Evolutionary conservation across 2,888 invertebrate genomes (phyloP).

Genomic region (Lycophotia porphyrea): DNA sequence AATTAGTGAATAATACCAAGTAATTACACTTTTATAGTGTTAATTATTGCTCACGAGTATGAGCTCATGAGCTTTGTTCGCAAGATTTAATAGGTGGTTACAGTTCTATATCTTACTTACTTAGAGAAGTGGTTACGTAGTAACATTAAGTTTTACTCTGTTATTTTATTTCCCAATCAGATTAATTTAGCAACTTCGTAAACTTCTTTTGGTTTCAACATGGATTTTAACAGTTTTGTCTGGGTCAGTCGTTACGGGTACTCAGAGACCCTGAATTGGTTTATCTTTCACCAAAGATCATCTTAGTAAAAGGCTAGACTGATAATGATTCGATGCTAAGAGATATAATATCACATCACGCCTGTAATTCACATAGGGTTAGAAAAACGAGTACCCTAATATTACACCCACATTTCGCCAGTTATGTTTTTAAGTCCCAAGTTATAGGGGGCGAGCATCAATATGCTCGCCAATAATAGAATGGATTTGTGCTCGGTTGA

Average conservation of each 20-base stretch:
- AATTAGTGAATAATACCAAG: conserved; percentile 22
- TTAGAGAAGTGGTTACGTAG: not conserved
- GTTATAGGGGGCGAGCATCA: not conserved
- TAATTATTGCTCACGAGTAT: not conserved
- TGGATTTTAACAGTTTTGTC: not conserved
- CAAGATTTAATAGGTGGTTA: not conserved
- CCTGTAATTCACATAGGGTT: not conserved
- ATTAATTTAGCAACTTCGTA: not conserved
- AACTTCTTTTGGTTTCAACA: not conserved
- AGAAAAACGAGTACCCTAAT: not conserved
- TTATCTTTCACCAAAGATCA: not conserved
- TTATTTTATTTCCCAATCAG: not conserved
- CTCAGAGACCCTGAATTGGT: not conserved
- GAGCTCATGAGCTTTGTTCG: conserved; percentile 6
- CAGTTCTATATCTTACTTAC: not conserved
- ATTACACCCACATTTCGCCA: not conserved
- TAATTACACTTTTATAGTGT: conserved; percentile 4
- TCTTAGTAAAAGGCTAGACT: not conserved
- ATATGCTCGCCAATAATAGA: no score
- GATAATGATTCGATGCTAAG: not conserved
- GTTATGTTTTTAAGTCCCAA: not conserved
- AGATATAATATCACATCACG: not conserved
- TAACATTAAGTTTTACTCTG: not conserved
- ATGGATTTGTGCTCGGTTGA: no score
- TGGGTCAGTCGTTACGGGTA: not conserved